Percentiles rank a stretch among this genome's conserved stretches.
Evolutionary conservation across 2,888 invertebrate species (phyloP).

Genomic region (Tyria jacobaeae): DNA sequence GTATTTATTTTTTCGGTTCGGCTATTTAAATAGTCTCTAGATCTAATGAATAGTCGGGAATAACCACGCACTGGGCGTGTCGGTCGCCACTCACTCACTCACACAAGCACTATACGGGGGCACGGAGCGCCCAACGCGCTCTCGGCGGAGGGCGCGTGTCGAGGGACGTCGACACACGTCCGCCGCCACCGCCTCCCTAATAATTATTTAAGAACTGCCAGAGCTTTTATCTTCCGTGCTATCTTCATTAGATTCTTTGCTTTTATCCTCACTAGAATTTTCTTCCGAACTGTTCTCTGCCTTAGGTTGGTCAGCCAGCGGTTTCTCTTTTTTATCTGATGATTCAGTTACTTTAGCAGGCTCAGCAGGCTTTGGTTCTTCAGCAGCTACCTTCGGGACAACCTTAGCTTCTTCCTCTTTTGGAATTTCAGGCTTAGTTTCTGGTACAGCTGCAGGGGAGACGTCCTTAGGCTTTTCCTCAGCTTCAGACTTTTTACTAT

Average conservation of each 20-base stretch:
- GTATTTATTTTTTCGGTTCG: slow-evolving; percentile 76
- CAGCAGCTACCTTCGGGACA: not conserved
- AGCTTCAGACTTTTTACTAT: not conserved
- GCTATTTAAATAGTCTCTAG: slow-evolving; percentile 85
- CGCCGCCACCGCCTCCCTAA: slow-evolving; percentile 68
- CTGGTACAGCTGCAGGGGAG: not conserved
- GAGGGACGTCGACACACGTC: slow-evolving; percentile 84
- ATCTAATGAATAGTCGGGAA: slow-evolving; percentile 74
- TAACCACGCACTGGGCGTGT: slow-evolving; percentile 58
- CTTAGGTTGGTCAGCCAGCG: slow-evolving; percentile 15
- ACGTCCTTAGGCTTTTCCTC: not conserved
- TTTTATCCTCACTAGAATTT: slow-evolving; percentile 9
- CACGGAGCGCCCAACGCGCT: slow-evolving; percentile 37
- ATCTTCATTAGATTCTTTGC: slow-evolving; percentile 47
- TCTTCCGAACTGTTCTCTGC: slow-evolving; percentile 3
- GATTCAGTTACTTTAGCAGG: not conserved
- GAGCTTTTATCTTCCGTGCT: slow-evolving; percentile 61
- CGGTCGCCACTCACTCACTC: slow-evolving; percentile 61
- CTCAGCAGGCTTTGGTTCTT: slow-evolving; percentile 3
- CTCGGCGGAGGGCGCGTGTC: slow-evolving; percentile 81
- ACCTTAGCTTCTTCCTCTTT: slow-evolving; percentile 8
- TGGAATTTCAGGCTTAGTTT: not conserved
- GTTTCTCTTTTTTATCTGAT: slow-evolving; percentile 14
- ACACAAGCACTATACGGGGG: slow-evolving; percentile 46
- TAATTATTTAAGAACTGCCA: slow-evolving; percentile 70